phyloP scores from a whole-genome alignment of 2,888 invertebrate genomes.

The Watsonalla binaria region DNA sequence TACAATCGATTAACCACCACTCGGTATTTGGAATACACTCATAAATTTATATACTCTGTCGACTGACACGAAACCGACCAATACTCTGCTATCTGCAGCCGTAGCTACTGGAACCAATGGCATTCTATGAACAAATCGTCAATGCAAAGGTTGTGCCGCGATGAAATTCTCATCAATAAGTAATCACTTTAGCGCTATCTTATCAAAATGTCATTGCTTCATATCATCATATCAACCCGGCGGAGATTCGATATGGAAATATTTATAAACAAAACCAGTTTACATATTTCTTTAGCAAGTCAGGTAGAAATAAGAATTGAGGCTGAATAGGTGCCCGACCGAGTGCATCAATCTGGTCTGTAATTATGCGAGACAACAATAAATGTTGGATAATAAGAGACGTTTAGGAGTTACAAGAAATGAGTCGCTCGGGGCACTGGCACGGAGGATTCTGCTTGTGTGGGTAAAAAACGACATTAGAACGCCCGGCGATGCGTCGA shows the following conservation, averaged over 20 bases:
- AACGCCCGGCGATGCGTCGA: constrained; percentile 51
- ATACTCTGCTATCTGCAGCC: too few relatives aligned
- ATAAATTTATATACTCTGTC: constrained; percentile 1
- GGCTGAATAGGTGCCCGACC: not conserved
- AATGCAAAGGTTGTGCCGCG: too few relatives aligned
- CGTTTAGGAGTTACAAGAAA: constrained; percentile 16
- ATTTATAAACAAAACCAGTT: too few relatives aligned
- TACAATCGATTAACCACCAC: constrained; percentile 7
- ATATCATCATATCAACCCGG: too few relatives aligned
- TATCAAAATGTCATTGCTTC: too few relatives aligned
- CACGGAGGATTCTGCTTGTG: constrained; percentile 3
- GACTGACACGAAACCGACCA: not conserved
- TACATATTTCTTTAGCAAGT: too few relatives aligned
- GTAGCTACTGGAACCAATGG: too few relatives aligned
- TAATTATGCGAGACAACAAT: not conserved
- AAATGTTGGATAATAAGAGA: constrained; percentile 14
- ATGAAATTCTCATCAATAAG: too few relatives aligned
- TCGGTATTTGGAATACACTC: constrained; percentile 1
- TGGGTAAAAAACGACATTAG: constrained; percentile 53
- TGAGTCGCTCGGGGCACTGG: constrained; percentile 20
- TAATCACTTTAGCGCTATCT: too few relatives aligned
- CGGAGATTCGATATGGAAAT: too few relatives aligned
- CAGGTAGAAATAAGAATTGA: not conserved
- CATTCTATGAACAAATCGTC: too few relatives aligned
- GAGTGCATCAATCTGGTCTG: not conserved